These are phyloP conservation scores for Coenonympha arcania DNA, from an alignment of 2,888 invertebrate genomes.

Conservation along the genomic window DNA sequence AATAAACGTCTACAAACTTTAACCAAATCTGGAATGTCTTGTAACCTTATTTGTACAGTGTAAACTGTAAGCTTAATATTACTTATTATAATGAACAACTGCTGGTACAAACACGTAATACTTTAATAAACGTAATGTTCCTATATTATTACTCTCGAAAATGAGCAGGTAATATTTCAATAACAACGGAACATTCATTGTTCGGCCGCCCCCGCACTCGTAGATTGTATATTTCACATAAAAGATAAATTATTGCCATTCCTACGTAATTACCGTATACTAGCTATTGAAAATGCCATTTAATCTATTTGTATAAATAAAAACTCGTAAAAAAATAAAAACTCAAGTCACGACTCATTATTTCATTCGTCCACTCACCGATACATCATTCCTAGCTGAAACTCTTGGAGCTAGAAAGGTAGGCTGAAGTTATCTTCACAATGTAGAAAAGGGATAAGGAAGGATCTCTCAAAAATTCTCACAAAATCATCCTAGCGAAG, in stretches of 20 bases:
- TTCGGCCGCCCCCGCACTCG: background rate
- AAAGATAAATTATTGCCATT: conserved; percentile 2
- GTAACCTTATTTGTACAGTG: too few relatives aligned
- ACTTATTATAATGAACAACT: background rate
- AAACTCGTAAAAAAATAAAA: background rate
- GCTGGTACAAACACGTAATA: background rate
- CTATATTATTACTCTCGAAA: background rate
- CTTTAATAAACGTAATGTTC: background rate
- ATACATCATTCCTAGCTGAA: too few relatives aligned
- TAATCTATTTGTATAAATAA: background rate
- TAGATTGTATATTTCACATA: background rate
- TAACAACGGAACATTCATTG: background rate
- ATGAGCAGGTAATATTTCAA: background rate
- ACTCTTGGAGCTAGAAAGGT: too few relatives aligned
- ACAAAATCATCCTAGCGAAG: too few relatives aligned
- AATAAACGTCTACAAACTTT: too few relatives aligned
- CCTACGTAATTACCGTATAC: conserved; percentile 1
- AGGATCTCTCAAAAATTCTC: too few relatives aligned
- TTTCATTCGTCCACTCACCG: background rate
- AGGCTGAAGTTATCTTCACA: too few relatives aligned
- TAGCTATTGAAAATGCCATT: conserved; percentile 1
- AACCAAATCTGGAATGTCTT: too few relatives aligned
- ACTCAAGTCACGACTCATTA: background rate
- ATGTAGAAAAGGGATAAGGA: too few relatives aligned
- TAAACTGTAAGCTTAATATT: too few relatives aligned